Evolutionary conservation across 2,888 invertebrate species (phyloP), one percentile per base, ranked within the genome.

Genomic region (Agonopterix heracliana): DNA sequence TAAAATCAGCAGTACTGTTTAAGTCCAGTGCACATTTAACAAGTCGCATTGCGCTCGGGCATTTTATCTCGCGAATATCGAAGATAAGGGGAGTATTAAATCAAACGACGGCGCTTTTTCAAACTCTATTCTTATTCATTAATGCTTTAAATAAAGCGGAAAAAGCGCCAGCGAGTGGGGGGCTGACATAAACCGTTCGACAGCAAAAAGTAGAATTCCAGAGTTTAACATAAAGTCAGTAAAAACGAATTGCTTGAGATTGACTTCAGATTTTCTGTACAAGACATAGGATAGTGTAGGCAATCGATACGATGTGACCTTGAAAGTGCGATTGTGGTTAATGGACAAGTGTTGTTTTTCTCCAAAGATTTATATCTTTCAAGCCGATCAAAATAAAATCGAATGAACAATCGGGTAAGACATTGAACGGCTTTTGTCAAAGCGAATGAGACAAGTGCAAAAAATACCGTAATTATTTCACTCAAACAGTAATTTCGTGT

Each of bases 121-220:
- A 70, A 60, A 59, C 68, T 64, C 60, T 71, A 84, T 85, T 81
- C 69, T 75, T 86, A 87, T 87, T 87, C 85, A 87, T 86, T 82
- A 81, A 87, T 73, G 61, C 86, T 83, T 82, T 76, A 80, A 82
- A 86, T 86, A 83, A 85, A 80, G 65, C 57, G 75, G 78, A 82
- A 87, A 81, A 84, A 79, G 69, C 54, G 48, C 45, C 51, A 55
- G 59, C 77, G 64, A 76, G 80, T 81, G 81, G 86, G 82, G 84
- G 84, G 82, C 58, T 82, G 82, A 85, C 83, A 82, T 86, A 86
- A 85, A 85, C 75, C 69, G 79, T 70, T 59, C 34, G 38, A 17
- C 11, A 43, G 54, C 68, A 84, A 86, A 85, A 86, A 85, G 66
- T 54, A 47, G 71, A 59, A 75, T 76, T 74, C 74, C 63, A 54